Base-by-base conservation (phyloP, 1,140 invertebrate genomes). In the Micrasema longulum region DNA sequence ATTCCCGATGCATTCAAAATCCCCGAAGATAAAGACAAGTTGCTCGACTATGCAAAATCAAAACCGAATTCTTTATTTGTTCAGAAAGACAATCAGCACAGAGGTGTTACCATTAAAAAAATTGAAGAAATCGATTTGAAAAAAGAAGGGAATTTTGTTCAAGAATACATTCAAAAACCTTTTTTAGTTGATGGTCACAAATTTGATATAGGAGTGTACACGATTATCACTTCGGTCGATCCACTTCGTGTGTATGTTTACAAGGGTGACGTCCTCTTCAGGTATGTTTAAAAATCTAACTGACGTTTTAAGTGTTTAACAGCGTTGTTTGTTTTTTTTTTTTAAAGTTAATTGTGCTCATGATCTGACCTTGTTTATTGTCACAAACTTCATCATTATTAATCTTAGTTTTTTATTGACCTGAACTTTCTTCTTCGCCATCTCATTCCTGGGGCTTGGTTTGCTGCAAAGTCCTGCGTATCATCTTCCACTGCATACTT, bases 171-270 rank as follows among this genome's bases (percentile, higher is more conserved):
- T 16, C 87, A 92, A 57, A 92, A 90, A 72, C 96, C 96, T 9
- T 91, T 93, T 71, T 82, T 94, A 12, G 89, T 96, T 2, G 93
- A 94, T 79, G 93, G 93, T 0, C 89, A 95, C 80, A 98, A 98
- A 84, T 99, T 99, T 85, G 97, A 99, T 80, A 95, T 99, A 80
- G 97, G 97, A 14, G 89, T 99, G 16, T 99, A 99, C 83, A 95
- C 95, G 0, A 92, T 95, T 1, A 85, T 98, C 1, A 98, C 97
- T 0, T 97, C 95, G 0, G 88, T 99, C 0, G 88, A 97, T 84
- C 97, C 97, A 10, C 80, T 99, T 0, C 86, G 96, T 77, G 89
- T 94, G 0, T 99, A 99, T 78, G 91, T 92, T 66, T 95, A 97
- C 79, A 92, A 93, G 80, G 94, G 92, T 5, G 97, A 99, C 78